Evolutionary conservation across 1,140 invertebrate genomes (phyloP), one percentile per base, ranked within the genome.

Genomic region (Watersipora subatra): DNA sequence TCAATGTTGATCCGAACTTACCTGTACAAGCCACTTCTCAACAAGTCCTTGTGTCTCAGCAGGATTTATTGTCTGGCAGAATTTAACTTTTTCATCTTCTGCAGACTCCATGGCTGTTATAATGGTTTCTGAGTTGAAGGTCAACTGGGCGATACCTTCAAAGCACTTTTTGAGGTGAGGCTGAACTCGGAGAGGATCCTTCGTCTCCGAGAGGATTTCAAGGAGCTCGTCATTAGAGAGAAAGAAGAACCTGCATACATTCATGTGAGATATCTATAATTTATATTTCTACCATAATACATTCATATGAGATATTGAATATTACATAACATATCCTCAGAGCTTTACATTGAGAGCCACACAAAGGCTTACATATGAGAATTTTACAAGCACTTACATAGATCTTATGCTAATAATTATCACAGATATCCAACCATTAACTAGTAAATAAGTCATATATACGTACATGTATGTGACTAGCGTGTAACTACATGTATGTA

Each of bases 91-190:
- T 80, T 97, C 93, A 15, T 88, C 87, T 72, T 95, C 91, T 3
- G 86, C 84, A 1, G 92, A 93, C 0, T 92, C 84, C 88, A 97
- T 94, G 27, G 88, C 92, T 0, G 86, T 83, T 27, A 97, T 92
- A 73, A 93, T 89, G 72, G 88, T 86, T 28, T 82, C 73, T 0
- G 87, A 84, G 0, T 85, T 83, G 62, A 81, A 81, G 59, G 71
- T 72, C 56, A 81, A 65, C 67, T 77, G 73, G 12, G 81, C 81
- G 73, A 96, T 90, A 17, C 93, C 78, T 66, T 81, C 79, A 67
- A 81, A 81, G 67, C 79, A 81, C 64, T 81, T 81, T 72, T 81
- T 81, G 25, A 81, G 68, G 68, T 81, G 78, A 17, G 79, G 78
- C 69, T 81, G 78, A 17, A 81, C 78, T 57, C 79, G 69, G 70